Conservation (phyloP, 1,140 invertebrate species). For the Anthonomus grandis region DNA sequence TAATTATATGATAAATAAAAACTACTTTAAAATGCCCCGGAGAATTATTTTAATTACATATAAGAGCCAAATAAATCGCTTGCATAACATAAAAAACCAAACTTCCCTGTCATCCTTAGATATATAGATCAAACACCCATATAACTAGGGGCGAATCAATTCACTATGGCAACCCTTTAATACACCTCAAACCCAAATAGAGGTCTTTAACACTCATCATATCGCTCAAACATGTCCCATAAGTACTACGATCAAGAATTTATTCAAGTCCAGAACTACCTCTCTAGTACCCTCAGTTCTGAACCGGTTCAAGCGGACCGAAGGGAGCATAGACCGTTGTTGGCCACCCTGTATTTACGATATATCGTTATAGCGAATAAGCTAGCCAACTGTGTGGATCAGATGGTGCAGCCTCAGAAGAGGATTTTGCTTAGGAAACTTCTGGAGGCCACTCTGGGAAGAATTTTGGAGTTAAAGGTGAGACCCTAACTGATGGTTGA, state of each 20-base stretch:
- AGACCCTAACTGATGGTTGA: not conserved
- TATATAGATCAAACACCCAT: too few species aligned
- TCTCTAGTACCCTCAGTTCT: constrained; percentile 61
- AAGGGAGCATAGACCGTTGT: constrained; percentile 53
- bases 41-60: too few species aligned
- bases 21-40: too few species aligned
- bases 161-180: too few species aligned
- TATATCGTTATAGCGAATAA: constrained; percentile 77
- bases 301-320: constrained; percentile 60
- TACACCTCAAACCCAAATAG: too few species aligned
- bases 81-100: too few species aligned
- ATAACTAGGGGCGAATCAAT: too few species aligned
- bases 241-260: constrained; percentile 68
- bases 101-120: too few species aligned
- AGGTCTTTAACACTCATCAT: too few species aligned
- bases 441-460: constrained; percentile 75
- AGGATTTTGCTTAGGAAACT: constrained; percentile 72
- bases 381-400: constrained; percentile 81
- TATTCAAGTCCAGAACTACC: constrained; percentile 57
- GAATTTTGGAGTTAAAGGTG: constrained; percentile 54
- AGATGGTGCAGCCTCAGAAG: constrained; percentile 91
- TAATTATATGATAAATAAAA: too few species aligned
- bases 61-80: too few species aligned
- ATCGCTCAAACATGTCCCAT: constrained; percentile 74
- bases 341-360: constrained; percentile 68